These are phyloP conservation scores for Vulpes vulpes DNA, from an alignment of 2,113 vertebrate species.

Conservation along the genomic window DNA sequence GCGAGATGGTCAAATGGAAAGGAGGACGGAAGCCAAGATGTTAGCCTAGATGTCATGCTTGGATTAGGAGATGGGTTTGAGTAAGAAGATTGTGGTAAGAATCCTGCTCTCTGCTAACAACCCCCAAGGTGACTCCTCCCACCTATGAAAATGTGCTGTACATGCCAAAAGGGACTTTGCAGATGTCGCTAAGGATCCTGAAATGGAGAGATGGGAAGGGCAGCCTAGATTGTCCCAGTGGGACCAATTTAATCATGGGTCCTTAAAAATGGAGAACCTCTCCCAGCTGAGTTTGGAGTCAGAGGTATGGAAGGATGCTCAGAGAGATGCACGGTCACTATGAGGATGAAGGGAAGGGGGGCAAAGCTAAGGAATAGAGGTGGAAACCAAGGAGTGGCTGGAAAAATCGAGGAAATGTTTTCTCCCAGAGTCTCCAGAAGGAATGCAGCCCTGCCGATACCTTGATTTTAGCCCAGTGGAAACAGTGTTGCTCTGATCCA, in stretches of 20 bases:
- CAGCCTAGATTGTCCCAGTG: not conserved
- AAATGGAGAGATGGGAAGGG: not conserved
- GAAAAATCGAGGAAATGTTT: not conserved
- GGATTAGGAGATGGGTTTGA: not conserved
- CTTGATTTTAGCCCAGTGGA: not conserved
- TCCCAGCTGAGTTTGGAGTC: not conserved
- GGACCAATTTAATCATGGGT: not conserved
- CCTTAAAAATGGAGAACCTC: not conserved
- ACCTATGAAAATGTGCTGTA: not conserved
- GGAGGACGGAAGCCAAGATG: not conserved
- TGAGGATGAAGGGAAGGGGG: not conserved
- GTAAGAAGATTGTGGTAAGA: not conserved
- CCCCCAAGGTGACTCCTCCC: not conserved
- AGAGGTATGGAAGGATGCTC: not conserved
- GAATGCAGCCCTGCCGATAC: not conserved
- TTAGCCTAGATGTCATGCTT: too few relatives aligned
- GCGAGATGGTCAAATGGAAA: not conserved
- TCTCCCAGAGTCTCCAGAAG: not conserved
- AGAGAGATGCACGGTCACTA: not conserved
- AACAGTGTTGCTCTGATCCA: too few relatives aligned
- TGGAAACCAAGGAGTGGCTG: not conserved
- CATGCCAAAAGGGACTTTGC: not conserved
- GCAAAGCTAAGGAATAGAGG: not conserved
- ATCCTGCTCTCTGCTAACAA: not conserved
- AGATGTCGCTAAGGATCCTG: not conserved